Base-by-base conservation (phyloP, 2,888 invertebrate species). In the Caenorhabditis panamensis region DNA sequence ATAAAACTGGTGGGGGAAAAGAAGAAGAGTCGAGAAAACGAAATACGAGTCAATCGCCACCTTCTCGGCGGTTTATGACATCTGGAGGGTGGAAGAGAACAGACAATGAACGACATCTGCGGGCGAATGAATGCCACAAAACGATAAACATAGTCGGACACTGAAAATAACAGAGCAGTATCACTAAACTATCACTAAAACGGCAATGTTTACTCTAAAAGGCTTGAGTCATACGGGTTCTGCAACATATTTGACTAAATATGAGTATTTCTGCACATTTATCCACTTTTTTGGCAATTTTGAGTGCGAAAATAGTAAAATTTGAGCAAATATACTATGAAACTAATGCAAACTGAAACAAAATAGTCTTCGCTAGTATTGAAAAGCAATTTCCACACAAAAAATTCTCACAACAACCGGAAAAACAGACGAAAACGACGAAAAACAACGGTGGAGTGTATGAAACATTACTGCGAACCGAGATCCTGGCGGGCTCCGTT, bases 401-500 rank as follows among this genome's bases (percentile, higher is more conserved):
- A n/a, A n/a, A n/a, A n/a, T n/a, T n/a, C n/a, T n/a, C n/a, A n/a
- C n/a, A n/a, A n/a, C n/a, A n/a, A n/a, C n/a, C n/a, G n/a, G n/a
- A n/a, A 63, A 63, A 63, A 54, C 54, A 28, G 49, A 5, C n/a
- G 49, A 72, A 63, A 63, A 63, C 56, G 59, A 75, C 41, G 13
- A 53, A 56, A 56, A 56, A 56, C 54, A 56, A 56, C 13, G 13
- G 41, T 41, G n/a, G 37, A 56, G 53, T 72, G 63, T 63, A 63
- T 63, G 71, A 44, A 75, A 75, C 75, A 51, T 75, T 75, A 66
- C 75, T 75, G 66, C 75, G 64, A 73, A 73, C 64, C 16, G 31
- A 6, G 13, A 18, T 9, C 9, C 5, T 6, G 31, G 9, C 31
- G 31, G 31, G 31, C 9, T 31, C 49, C 16, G 26, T 24, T 44